phyloP scores from a whole-genome alignment of 2,888 invertebrate species.

The Mythimna loreyi region DNA sequence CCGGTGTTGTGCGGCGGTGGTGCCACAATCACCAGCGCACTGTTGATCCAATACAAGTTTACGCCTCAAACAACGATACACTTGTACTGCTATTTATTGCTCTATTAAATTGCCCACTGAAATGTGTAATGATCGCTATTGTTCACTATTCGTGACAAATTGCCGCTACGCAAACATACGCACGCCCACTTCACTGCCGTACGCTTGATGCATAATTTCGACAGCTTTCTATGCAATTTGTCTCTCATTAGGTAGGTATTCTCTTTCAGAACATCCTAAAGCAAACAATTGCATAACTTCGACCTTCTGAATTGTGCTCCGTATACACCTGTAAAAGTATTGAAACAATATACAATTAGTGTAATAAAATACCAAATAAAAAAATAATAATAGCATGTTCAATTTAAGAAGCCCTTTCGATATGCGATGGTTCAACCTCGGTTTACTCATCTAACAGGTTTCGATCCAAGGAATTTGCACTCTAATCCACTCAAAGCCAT shows the following conservation, averaged over 20 bases:
- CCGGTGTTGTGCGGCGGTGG: conserved; percentile 8
- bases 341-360: neutral
- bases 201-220: conserved; percentile 10
- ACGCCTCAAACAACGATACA: conserved; percentile 39
- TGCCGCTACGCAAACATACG: conserved; percentile 2
- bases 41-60: conserved; percentile 29
- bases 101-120: conserved; percentile 46
- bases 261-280: neutral
- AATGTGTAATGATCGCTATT: conserved; percentile 40
- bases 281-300: neutral
- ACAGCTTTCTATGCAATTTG: conserved; percentile 7
- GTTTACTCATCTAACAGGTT: neutral
- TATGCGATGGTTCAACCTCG: neutral
- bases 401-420: conserved; percentile 2
- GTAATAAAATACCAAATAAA: neutral
- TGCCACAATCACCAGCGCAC: conserved; percentile 4
- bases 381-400: neutral
- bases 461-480: neutral
- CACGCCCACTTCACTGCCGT: neutral
- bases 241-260: neutral
- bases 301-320: neutral
- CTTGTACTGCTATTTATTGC: conserved; percentile 46
- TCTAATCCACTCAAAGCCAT: conserved; percentile 17
- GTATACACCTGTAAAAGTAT: neutral
- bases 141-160: conserved; percentile 50